Percentiles rank a stretch among this genome's conserved stretches.
Evolutionary conservation across 2,888 invertebrate genomes (phyloP).

Genomic region (Xestoiulus laeticollis): DNA sequence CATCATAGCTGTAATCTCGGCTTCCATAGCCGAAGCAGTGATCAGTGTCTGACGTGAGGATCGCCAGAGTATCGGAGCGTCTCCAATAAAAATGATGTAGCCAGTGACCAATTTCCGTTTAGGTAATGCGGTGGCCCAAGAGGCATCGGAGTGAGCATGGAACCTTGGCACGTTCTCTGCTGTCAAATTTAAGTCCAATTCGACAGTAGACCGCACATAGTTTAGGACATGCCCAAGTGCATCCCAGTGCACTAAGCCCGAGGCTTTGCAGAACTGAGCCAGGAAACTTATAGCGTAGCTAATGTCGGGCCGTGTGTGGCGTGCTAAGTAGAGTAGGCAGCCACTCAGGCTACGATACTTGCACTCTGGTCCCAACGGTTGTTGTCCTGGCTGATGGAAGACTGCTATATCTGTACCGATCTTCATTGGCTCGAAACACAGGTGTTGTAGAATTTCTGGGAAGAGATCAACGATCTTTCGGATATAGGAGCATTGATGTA

Average conservation of each 20-base stretch:
- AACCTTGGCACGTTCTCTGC: neutral
- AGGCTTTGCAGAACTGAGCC: neutral
- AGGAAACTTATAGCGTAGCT: neutral
- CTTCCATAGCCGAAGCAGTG: conserved; percentile 58
- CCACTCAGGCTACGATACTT: neutral
- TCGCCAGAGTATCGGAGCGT: conserved; percentile 56
- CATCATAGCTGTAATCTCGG: conserved; percentile 54
- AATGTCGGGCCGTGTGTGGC: neutral
- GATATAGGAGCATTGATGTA: neutral
- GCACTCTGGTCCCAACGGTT: neutral
- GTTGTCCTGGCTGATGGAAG: too few species aligned
- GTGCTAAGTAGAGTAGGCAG: neutral
- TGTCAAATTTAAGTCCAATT: neutral
- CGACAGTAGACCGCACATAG: neutral
- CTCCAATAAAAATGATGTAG: neutral
- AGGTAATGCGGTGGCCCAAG: neutral
- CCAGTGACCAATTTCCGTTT: neutral
- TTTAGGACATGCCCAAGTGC: neutral
- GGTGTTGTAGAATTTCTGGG: neutral
- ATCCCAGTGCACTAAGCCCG: neutral
- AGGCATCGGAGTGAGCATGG: neutral
- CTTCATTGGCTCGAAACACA: neutral
- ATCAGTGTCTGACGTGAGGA: conserved; percentile 57
- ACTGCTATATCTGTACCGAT: neutral
- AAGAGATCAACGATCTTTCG: neutral